Conservation (phyloP, 1,140 invertebrate genomes). For the Cotesia typhae region DNA sequence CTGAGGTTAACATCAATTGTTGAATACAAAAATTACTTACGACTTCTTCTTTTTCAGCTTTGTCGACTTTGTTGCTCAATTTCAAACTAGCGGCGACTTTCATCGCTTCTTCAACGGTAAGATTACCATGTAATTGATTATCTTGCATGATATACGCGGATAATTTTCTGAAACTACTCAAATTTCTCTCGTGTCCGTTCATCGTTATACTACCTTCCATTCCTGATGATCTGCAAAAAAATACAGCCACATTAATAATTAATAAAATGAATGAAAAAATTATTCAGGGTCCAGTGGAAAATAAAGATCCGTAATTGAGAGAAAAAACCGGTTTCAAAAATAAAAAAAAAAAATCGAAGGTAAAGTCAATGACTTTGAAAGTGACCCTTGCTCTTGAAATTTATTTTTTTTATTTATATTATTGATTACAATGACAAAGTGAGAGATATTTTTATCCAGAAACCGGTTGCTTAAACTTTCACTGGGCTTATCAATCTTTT, state of each 20-base stretch:
- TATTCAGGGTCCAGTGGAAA: background rate
- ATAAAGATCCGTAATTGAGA: background rate
- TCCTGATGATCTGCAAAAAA: constrained; percentile 73
- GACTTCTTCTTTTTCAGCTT: constrained; percentile 81
- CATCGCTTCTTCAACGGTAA: constrained; percentile 94
- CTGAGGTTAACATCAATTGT: too few relatives aligned
- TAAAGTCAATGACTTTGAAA: constrained; percentile 5
- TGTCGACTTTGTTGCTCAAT: constrained; percentile 76
- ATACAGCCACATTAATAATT: constrained; percentile 37
- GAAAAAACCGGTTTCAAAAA: background rate
- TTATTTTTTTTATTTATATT: background rate
- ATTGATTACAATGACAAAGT: background rate
- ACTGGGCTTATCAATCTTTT: background rate
- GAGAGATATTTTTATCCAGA: background rate
- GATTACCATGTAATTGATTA: constrained; percentile 92
- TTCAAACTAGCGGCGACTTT: constrained; percentile 91
- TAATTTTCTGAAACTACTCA: constrained; percentile 90
- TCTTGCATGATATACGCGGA: constrained; percentile 99
- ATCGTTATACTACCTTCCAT: constrained; percentile 83
- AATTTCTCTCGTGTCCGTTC: constrained; percentile 86
- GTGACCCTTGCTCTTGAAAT: constrained; percentile 15
- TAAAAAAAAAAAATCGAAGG: background rate
- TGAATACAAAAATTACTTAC: constrained; percentile 66
- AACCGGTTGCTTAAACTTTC: background rate
- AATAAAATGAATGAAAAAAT: background rate